phyloP scores from a whole-genome alignment of 2,113 vertebrate species.

The Anser cygnoides region DNA sequence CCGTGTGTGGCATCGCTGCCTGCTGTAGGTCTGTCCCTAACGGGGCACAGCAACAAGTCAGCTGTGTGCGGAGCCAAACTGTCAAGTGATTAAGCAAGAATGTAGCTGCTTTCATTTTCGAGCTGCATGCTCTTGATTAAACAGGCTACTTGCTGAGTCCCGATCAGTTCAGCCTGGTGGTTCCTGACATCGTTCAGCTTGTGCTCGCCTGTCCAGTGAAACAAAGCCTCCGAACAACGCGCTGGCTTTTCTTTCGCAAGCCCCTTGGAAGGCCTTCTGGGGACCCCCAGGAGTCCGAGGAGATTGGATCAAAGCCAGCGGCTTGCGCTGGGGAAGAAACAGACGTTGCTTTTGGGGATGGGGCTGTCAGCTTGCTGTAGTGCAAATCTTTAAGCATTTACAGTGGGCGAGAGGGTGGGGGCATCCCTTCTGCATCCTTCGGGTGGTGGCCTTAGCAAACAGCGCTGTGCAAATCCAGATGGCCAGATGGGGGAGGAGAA shows the following conservation, averaged over 20 bases:
- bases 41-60: not conserved
- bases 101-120: not conserved
- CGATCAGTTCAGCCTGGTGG: not conserved
- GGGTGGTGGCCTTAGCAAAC: not conserved
- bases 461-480: not conserved
- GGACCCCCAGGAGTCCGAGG: not conserved
- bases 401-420: not conserved
- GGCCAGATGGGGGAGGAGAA: not conserved
- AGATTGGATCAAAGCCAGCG: not conserved
- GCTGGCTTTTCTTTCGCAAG: not conserved
- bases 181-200: not conserved
- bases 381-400: not conserved
- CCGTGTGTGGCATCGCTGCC: not conserved
- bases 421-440: not conserved
- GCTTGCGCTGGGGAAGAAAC: not conserved
- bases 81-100: not conserved
- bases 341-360: not conserved
- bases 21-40: not conserved
- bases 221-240: not conserved
- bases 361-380: not conserved
- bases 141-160: not conserved
- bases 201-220: not conserved
- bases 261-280: not conserved
- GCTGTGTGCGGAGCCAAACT: not conserved
- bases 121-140: not conserved